Conservation (phyloP, 1,140 invertebrate species). For the Ylistrum balloti region DNA sequence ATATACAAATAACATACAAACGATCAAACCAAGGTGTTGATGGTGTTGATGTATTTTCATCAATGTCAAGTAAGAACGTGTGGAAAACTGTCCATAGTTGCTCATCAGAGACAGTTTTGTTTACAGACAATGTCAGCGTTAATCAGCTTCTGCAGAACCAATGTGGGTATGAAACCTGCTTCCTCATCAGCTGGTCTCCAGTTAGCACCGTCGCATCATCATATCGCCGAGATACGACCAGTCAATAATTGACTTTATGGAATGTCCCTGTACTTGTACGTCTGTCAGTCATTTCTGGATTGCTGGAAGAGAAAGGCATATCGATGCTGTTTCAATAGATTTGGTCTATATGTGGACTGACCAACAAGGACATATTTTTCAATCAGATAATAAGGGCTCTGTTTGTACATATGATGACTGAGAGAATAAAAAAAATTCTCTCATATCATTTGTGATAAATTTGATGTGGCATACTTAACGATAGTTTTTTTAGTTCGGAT, state of each 20-base stretch:
- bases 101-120: neutral
- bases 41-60: too few relatives aligned
- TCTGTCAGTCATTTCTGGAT: neutral
- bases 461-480: neutral
- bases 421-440: neutral
- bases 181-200: neutral
- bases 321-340: neutral
- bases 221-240: neutral
- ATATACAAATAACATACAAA: too few relatives aligned
- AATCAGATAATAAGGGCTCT: neutral
- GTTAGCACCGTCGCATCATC: neutral
- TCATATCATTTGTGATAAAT: neutral
- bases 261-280: neutral
- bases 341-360: neutral
- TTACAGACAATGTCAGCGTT: neutral
- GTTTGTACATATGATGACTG: neutral
- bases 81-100: too few relatives aligned
- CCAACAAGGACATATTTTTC: neutral
- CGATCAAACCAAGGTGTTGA: too few relatives aligned
- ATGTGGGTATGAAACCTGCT: neutral
- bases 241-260: slow-evolving; percentile 27
- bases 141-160: neutral
- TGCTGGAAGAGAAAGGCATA: neutral
- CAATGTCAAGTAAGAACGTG: too few relatives aligned
- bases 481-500: neutral